Evolutionary conservation across 2,113 vertebrate genomes (phyloP).

Genomic region (Albula goreensis): DNA sequence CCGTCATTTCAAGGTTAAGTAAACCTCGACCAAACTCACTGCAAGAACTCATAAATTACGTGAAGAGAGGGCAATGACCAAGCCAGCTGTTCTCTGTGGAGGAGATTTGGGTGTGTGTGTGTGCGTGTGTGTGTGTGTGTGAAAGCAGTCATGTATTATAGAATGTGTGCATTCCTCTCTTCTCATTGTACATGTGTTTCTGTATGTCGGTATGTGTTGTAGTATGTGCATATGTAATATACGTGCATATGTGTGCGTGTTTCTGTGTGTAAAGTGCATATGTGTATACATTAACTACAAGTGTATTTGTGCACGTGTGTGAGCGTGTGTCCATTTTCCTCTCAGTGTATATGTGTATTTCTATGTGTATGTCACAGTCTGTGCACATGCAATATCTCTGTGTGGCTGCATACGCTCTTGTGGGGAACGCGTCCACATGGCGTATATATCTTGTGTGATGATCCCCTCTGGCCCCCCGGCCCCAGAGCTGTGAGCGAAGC

Average conservation of each 20-base stretch:
- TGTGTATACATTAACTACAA: background rate
- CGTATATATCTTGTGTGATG: background rate
- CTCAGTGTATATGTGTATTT: slow-evolving; percentile 18
- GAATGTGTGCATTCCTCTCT: slow-evolving; percentile 9
- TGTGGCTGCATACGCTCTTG: background rate
- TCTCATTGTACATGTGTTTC: background rate
- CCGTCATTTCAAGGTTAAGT: slow-evolving; percentile 24
- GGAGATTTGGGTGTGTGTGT: background rate
- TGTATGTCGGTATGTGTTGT: background rate
- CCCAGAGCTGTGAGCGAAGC: background rate
- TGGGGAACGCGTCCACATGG: background rate
- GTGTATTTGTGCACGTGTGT: slow-evolving; percentile 18
- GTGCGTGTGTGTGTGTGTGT: background rate
- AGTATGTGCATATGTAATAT: background rate
- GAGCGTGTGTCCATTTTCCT: slow-evolving; percentile 4
- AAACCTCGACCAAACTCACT: slow-evolving; percentile 18
- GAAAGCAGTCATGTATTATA: background rate
- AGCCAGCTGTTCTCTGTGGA: slow-evolving; percentile 42
- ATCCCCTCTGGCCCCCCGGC: background rate
- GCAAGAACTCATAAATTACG: slow-evolving; percentile 32
- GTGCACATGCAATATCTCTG: too few species aligned
- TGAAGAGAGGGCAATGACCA: slow-evolving; percentile 23
- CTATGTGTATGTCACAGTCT: background rate
- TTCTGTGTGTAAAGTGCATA: background rate
- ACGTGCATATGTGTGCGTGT: slow-evolving; percentile 13